Evolutionary conservation across 2,113 vertebrate genomes (phyloP).

Genomic region (Riparia riparia): DNA sequence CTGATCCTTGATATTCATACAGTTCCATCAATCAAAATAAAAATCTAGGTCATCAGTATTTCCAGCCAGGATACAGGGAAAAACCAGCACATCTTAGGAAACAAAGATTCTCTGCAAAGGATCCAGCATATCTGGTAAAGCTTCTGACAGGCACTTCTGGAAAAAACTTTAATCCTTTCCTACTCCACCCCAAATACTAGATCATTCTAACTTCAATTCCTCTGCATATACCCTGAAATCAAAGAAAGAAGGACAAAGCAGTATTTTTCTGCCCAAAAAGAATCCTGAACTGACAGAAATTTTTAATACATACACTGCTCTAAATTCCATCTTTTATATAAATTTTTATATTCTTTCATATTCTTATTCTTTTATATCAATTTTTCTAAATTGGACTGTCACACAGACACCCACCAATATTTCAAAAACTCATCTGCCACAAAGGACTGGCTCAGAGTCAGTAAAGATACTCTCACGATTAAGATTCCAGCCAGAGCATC

Average conservation of each 20-base stretch:
- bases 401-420: not conserved
- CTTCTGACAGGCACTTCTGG: not conserved
- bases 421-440: not conserved
- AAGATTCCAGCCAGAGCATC: not conserved
- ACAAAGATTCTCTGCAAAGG: constrained; percentile 5
- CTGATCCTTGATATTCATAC: constrained; percentile 11
- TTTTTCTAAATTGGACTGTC: not conserved
- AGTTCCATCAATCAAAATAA: constrained; percentile 39
- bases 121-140: not conserved
- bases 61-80: constrained; percentile 15
- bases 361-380: not conserved
- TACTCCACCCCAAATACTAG: not conserved
- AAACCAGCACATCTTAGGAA: not conserved
- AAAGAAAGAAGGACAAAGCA: not conserved
- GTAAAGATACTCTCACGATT: not conserved
- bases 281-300: not conserved
- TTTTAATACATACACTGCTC: not conserved
- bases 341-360: not conserved
- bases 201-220: not conserved
- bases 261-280: not conserved
- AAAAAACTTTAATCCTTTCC: not conserved
- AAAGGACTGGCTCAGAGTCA: not conserved
- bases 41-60: constrained; percentile 53
- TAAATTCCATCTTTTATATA: not conserved
- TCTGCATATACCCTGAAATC: not conserved